Percentiles rank a stretch among this genome's conserved stretches.
Conservation (phyloP, 1,140 invertebrate species). For the Palaemon carinicauda region DNA sequence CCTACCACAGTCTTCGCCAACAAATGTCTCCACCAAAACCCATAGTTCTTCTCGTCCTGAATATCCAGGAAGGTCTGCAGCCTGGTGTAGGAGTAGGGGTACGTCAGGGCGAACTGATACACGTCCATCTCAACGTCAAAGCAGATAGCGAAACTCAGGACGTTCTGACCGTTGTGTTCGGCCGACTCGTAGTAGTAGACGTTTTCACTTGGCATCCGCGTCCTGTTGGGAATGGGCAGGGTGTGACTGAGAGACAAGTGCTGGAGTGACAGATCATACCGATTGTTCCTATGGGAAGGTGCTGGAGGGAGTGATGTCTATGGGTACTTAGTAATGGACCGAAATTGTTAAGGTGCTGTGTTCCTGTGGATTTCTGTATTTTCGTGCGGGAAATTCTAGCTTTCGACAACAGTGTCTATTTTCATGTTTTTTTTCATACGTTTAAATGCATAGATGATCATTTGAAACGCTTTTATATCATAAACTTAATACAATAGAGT, state of each 20-base stretch:
- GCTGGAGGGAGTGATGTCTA: background rate
- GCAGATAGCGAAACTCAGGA: slow-evolving; percentile 91
- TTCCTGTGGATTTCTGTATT: no score
- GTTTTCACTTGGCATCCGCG: slow-evolving; percentile 81
- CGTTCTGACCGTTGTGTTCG: slow-evolving; percentile 86
- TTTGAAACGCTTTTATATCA: no score
- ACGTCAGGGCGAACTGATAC: slow-evolving; percentile 92
- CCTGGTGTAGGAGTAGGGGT: slow-evolving; percentile 93
- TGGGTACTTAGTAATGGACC: background rate
- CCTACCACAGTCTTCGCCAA: slow-evolving; percentile 78
- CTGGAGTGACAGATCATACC: background rate
- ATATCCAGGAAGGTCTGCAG: slow-evolving; percentile 84
- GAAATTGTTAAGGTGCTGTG: no score
- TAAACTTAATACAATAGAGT: no score
- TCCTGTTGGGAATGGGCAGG: slow-evolving; percentile 70
- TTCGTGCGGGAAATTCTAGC: no score
- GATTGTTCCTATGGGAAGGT: background rate
- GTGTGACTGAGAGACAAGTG: background rate
- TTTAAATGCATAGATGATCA: no score
- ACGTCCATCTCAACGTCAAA: slow-evolving; percentile 92
- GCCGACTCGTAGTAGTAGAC: slow-evolving; percentile 94
- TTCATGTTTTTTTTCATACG: no score
- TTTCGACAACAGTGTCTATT: no score
- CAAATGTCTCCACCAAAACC: slow-evolving; percentile 74
- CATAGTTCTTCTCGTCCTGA: slow-evolving; percentile 74